These are phyloP conservation scores for Phaonia tiefii DNA, from an alignment of 2,888 invertebrate genomes.

Conservation along the genomic window DNA sequence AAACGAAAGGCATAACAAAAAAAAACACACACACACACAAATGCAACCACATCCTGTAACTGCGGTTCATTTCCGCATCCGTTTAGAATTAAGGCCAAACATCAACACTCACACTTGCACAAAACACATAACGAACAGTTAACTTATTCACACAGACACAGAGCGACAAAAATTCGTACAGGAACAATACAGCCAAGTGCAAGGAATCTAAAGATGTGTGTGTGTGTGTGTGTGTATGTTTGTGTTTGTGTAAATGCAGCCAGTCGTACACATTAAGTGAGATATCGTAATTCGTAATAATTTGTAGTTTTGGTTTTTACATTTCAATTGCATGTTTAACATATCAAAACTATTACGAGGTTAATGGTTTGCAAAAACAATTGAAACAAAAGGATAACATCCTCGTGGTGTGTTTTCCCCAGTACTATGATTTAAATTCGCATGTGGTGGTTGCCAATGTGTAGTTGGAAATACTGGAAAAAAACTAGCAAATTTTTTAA, in stretches of 20 bases:
- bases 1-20: not conserved
- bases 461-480: too few relatives aligned
- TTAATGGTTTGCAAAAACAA: not conserved
- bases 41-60: slow-evolving; percentile 65
- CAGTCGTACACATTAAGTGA: too few relatives aligned
- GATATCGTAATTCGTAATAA: slow-evolving; percentile 37
- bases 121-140: slow-evolving; percentile 3
- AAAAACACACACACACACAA: slow-evolving; percentile 8
- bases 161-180: too few relatives aligned
- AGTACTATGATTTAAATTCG: too few relatives aligned
- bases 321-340: slow-evolving; percentile 24
- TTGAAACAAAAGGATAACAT: too few relatives aligned
- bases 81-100: slow-evolving; percentile 71
- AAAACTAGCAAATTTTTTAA: too few relatives aligned
- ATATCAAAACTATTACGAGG: slow-evolving; percentile 25
- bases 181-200: too few relatives aligned
- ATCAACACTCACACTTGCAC: slow-evolving; percentile 29
- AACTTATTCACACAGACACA: not conserved
- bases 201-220: not conserved
- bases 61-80: slow-evolving; percentile 71
- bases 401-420: too few relatives aligned
- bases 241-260: not conserved
- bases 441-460: too few relatives aligned
- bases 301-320: slow-evolving; percentile 44
- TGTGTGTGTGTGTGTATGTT: not conserved